Evolutionary conservation across 2,113 vertebrate species (phyloP).

Genomic region (human): GRCh38 chr13:40046001-40046500

Average conservation of each 20-base stretch:
- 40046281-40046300: background rate
- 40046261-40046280: background rate
- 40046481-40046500: background rate
- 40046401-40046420: background rate
- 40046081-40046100: background rate
- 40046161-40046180: background rate
- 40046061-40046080: background rate
- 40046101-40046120: background rate
- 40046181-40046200: background rate
- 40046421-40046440: background rate
- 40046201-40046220: background rate
- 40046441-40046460: background rate
- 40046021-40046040: background rate
- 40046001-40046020: background rate
- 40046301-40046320: background rate
- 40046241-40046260: background rate
- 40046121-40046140: background rate
- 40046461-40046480: background rate
- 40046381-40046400: background rate
- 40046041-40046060: background rate
- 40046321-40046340: background rate
- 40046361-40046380: background rate
- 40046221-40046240: background rate
- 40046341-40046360: background rate
- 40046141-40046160: background rate